Conservation (phyloP, 2,797 vertebrate genomes). For the Huso huso region DNA sequence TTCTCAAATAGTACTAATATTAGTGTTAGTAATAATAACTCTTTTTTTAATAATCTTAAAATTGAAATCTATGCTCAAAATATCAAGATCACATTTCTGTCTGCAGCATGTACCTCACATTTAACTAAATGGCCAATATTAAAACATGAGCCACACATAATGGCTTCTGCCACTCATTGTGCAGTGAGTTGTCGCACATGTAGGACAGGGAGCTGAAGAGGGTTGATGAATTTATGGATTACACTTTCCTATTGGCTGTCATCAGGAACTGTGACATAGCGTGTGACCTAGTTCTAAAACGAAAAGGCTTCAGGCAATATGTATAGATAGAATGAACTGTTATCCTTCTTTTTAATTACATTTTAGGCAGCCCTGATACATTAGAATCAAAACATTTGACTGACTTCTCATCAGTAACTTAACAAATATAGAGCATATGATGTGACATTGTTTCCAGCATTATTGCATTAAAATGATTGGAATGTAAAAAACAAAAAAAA, state of each 20-base stretch:
- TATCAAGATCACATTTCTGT: slow-evolving; percentile 51
- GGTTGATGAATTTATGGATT: slow-evolving; percentile 68
- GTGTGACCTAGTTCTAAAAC: slow-evolving; percentile 73
- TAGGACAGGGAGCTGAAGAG: slow-evolving; percentile 68
- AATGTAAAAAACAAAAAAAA: slow-evolving; percentile 1
- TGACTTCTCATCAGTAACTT: slow-evolving; percentile 36
- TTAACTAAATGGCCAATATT: slow-evolving; percentile 69
- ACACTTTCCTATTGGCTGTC: slow-evolving; percentile 62
- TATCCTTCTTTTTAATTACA: slow-evolving; percentile 77
- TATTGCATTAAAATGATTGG: slow-evolving; percentile 21
- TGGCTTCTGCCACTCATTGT: slow-evolving; percentile 68
- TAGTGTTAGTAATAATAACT: too few relatives aligned
- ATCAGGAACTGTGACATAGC: slow-evolving; percentile 66
- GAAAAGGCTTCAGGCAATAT: slow-evolving; percentile 52
- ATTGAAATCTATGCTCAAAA: too few relatives aligned
- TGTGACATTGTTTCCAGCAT: slow-evolving; percentile 18
- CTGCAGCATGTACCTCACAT: slow-evolving; percentile 48
- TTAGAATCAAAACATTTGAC: slow-evolving; percentile 38
- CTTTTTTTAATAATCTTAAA: too few relatives aligned
- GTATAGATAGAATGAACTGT: slow-evolving; percentile 68
- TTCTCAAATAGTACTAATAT: too few relatives aligned
- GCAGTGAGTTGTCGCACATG: slow-evolving; percentile 57
- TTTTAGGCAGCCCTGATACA: slow-evolving; percentile 63
- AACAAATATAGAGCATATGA: slow-evolving; percentile 26
- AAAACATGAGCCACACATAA: slow-evolving; percentile 65